phyloP scores from a whole-genome alignment of 2,888 invertebrate genomes.

The Lacanobia oleracea region DNA sequence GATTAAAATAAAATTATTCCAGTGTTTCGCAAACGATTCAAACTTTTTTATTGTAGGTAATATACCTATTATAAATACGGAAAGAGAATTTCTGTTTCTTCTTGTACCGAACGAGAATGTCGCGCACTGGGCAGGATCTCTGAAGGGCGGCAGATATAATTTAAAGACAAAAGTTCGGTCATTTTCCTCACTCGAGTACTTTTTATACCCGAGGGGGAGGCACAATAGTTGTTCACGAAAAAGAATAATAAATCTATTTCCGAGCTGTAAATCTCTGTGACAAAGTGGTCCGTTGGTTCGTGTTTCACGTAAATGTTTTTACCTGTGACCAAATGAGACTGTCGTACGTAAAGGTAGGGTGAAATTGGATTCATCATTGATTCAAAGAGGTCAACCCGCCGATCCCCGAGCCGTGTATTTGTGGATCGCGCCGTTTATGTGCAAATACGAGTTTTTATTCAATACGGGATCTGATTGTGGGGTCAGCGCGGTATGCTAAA shows the following conservation, averaged over 20 bases:
- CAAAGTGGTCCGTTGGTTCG: conserved; percentile 72
- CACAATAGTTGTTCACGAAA: conserved; percentile 66
- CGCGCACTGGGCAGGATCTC: conserved; percentile 32
- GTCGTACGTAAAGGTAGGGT: conserved; percentile 72
- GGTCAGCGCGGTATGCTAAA: conserved; percentile 59
- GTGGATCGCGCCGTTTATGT: conserved; percentile 72
- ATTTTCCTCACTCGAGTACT: conserved; percentile 65
- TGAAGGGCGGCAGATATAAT: conserved; percentile 61
- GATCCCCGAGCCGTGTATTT: conserved; percentile 71
- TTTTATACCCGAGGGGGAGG: conserved; percentile 61
- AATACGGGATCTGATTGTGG: conserved; percentile 64
- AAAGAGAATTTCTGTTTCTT: conserved; percentile 24
- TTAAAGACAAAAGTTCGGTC: conserved; percentile 68
- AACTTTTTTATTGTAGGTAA: conserved; percentile 44
- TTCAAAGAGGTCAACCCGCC: conserved; percentile 83
- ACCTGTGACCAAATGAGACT: conserved; percentile 77
- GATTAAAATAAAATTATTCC: conserved; percentile 52
- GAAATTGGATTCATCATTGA: conserved; percentile 86
- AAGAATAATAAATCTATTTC: conserved; percentile 70
- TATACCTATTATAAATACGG: conserved; percentile 39
- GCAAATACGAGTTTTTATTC: conserved; percentile 69
- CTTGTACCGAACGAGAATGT: conserved; percentile 34
- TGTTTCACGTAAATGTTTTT: conserved; percentile 77
- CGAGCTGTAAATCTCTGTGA: conserved; percentile 71
- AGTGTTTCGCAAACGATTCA: conserved; percentile 42